Conservation (phyloP, 2,888 invertebrate genomes). For the Caenorhabditis sp. region DNA sequence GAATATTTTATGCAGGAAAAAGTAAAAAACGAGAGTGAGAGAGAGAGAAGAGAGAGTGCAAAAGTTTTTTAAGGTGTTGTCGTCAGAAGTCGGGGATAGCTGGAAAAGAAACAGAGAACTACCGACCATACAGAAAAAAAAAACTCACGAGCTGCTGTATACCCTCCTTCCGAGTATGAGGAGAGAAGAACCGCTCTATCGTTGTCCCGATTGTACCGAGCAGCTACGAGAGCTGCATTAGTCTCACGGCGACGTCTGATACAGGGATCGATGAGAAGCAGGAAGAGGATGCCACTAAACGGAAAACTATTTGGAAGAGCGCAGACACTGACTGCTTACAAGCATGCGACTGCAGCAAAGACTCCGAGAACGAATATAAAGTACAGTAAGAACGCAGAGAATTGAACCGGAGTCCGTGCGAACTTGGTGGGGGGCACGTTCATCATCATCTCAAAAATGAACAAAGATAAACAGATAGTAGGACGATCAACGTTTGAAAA, state of each 20-base stretch:
- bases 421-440: slow-evolving; percentile 4
- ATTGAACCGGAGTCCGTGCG: neutral
- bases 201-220: slow-evolving; percentile 40
- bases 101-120: too few species aligned
- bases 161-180: neutral
- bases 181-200: slow-evolving; percentile 23
- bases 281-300: slow-evolving; percentile 27
- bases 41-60: too few species aligned
- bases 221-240: slow-evolving; percentile 18
- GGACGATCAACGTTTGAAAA: neutral
- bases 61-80: too few species aligned
- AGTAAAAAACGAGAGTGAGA: too few species aligned
- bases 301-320: too few species aligned
- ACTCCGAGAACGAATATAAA: slow-evolving; percentile 25
- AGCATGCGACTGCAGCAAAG: neutral
- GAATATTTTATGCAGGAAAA: neutral
- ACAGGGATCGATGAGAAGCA: slow-evolving; percentile 23
- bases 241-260: slow-evolving; percentile 29
- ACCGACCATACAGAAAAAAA: neutral
- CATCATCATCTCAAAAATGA: neutral
- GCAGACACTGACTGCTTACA: slow-evolving; percentile 8
- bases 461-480: neutral
- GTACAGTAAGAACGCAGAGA: slow-evolving; percentile 14
- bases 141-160: neutral
- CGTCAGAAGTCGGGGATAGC: too few species aligned